Evolutionary conservation across 2,888 invertebrate genomes (phyloP).

Genomic region (Orthosia cruda): DNA sequence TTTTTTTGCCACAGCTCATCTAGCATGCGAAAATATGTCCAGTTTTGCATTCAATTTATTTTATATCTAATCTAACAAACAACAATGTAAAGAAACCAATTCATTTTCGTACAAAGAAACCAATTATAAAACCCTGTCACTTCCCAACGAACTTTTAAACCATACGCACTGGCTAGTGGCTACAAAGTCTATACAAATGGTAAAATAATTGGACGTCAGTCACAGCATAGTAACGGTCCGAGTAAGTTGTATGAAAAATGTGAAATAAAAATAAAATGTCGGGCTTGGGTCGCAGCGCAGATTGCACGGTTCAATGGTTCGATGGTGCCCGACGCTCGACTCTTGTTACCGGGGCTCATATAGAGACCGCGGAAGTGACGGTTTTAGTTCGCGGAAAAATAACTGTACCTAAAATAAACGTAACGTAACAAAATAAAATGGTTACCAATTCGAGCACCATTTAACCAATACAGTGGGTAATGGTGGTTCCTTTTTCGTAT

Average conservation of each 20-base stretch:
- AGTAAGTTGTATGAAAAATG: constrained; percentile 64
- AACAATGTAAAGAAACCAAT: background rate
- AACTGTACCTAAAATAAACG: background rate
- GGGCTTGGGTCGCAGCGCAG: constrained; percentile 48
- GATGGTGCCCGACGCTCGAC: constrained; percentile 58
- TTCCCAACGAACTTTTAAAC: background rate
- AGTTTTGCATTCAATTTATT: background rate
- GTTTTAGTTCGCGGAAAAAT: background rate
- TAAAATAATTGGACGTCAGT: constrained; percentile 67
- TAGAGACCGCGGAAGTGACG: constrained; percentile 30
- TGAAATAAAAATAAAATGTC: constrained; percentile 63
- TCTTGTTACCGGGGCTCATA: no score
- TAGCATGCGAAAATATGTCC: no score
- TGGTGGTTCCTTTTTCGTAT: no score
- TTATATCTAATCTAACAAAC: background rate
- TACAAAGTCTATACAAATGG: constrained; percentile 50
- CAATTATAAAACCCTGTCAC: constrained; percentile 7
- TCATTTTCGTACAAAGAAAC: background rate
- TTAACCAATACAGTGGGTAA: no score
- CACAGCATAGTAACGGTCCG: constrained; percentile 41
- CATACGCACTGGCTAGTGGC: background rate
- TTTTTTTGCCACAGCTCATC: no score
- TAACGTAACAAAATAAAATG: no score
- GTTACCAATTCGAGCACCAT: no score
- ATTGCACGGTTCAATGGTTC: constrained; percentile 64